Conservation (phyloP, 2,888 invertebrate species). For the Meliscaeva auricollis region DNA sequence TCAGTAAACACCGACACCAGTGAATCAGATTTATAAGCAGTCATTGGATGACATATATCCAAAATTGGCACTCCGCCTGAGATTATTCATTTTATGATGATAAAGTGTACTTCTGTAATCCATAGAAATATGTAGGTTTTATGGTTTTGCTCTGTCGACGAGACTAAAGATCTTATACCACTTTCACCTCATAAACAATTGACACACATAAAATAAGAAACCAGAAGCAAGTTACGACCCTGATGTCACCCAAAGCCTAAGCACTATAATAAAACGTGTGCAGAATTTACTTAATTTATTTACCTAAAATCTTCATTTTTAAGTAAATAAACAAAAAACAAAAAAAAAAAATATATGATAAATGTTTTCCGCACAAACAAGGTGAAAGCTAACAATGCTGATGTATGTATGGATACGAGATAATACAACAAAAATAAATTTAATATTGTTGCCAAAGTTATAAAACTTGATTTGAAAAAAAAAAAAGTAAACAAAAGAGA, state of each 20-base stretch:
- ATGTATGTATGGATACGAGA: background rate
- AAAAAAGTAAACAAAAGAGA: slow-evolving; percentile 31
- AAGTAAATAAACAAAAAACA: background rate
- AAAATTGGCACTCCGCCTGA: no score
- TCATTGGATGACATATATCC: no score
- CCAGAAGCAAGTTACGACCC: background rate
- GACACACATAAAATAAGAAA: background rate
- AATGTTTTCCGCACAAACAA: slow-evolving; percentile 14
- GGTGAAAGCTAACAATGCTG: slow-evolving; percentile 46
- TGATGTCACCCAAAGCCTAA: no score
- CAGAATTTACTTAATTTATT: slow-evolving; percentile 6
- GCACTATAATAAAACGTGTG: background rate
- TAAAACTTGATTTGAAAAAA: slow-evolving; percentile 11
- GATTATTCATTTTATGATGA: no score
- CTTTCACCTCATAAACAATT: slow-evolving; percentile 1
- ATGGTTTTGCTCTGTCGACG: background rate
- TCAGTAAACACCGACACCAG: no score
- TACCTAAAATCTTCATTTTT: background rate
- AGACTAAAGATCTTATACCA: no score
- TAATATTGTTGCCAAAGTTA: slow-evolving; percentile 18
- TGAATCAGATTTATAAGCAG: no score
- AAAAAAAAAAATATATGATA: background rate
- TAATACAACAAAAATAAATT: background rate
- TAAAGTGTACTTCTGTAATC: no score
- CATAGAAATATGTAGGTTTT: background rate